phyloP scores from a whole-genome alignment of 2,888 invertebrate species.

The Ptilodon capucinus region DNA sequence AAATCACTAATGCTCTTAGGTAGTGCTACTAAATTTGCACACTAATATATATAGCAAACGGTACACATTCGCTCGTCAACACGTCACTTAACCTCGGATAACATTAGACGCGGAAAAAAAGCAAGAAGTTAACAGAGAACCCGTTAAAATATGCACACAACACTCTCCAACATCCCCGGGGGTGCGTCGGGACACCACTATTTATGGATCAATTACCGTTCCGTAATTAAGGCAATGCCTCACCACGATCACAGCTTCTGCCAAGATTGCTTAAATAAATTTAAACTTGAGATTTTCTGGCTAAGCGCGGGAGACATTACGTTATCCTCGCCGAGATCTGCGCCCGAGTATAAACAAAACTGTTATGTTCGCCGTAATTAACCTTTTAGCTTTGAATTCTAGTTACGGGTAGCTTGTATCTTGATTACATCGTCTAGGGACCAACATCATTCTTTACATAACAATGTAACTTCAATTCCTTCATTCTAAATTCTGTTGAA shows the following conservation, averaged over 20 bases:
- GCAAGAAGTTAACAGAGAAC: background rate
- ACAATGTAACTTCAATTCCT: too few relatives aligned
- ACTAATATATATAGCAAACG: too few relatives aligned
- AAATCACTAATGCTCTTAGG: too few relatives aligned
- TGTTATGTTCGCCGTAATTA: constrained; percentile 25
- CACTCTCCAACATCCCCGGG: constrained; percentile 11
- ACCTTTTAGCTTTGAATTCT: background rate
- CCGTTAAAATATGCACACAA: constrained; percentile 14
- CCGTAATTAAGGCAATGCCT: constrained; percentile 58
- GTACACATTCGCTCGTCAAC: too few relatives aligned
- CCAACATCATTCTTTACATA: too few relatives aligned
- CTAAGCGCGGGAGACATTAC: constrained; percentile 42
- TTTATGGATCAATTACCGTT: constrained; percentile 61
- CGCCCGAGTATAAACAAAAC: constrained; percentile 24
- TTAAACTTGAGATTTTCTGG: constrained; percentile 50
- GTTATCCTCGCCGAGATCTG: constrained; percentile 18
- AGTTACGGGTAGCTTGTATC: too few relatives aligned
- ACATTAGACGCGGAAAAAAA: background rate
- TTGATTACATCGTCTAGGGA: too few relatives aligned
- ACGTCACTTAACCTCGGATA: too few relatives aligned
- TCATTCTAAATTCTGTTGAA: too few relatives aligned
- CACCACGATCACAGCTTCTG: constrained; percentile 54
- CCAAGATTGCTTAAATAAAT: constrained; percentile 57
- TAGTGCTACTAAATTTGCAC: too few relatives aligned
- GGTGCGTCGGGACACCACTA: constrained; percentile 38